Evolutionary conservation across 2,888 invertebrate genomes (phyloP).

Genomic region (Tetanocera ferruginea): DNA sequence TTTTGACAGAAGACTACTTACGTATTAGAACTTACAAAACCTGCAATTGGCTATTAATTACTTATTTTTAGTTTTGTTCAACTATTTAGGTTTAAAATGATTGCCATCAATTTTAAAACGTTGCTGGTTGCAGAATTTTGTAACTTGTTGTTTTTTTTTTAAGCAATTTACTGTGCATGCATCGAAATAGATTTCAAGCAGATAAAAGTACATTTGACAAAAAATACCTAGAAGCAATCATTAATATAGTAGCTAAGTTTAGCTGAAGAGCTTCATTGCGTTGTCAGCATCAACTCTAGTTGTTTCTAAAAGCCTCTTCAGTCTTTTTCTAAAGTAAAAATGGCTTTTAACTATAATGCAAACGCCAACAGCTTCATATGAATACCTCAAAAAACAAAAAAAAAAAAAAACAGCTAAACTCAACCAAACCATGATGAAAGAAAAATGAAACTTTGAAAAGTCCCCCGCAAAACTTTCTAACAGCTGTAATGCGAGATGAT

Average conservation of each 20-base stretch:
- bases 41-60: too few species aligned
- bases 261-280: not conserved
- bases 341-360: not conserved
- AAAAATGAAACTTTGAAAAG: conserved; percentile 13
- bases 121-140: too few species aligned
- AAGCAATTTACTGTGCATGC: not conserved
- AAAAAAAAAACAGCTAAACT: not conserved
- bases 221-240: not conserved
- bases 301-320: conserved; percentile 62
- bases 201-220: not conserved
- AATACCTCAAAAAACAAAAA: conserved; percentile 39
- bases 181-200: not conserved
- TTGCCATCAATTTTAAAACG: too few species aligned
- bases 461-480: conserved; percentile 29
- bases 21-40: too few species aligned
- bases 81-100: too few species aligned
- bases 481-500: conserved; percentile 57
- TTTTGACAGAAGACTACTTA: too few species aligned
- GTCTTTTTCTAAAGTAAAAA: conserved; percentile 33
- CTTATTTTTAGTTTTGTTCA: too few species aligned
- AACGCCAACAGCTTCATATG: not conserved
- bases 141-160: too few species aligned
- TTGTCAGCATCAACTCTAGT: conserved; percentile 48
- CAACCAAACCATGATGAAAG: too few species aligned
- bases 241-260: not conserved